These are phyloP conservation scores for Gymnocheta viridis DNA, from an alignment of 2,888 invertebrate species.

Conservation along the genomic window DNA sequence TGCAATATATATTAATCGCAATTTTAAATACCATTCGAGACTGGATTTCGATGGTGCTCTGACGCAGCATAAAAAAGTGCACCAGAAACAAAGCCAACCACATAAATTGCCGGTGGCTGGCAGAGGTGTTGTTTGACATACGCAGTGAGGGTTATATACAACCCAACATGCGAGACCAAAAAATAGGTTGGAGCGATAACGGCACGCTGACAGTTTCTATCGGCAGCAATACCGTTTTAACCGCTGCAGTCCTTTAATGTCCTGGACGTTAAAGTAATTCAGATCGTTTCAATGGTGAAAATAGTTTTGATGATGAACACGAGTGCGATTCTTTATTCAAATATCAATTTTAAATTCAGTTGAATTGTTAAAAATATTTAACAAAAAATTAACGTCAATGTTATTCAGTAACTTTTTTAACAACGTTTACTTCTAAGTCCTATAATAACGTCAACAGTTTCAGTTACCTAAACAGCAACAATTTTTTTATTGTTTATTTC, in stretches of 20 bases:
- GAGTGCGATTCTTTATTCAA: too few species aligned
- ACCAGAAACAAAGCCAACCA: conserved; percentile 73
- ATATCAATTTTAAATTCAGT: too few species aligned
- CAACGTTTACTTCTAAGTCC: too few species aligned
- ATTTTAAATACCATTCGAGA: conserved; percentile 42
- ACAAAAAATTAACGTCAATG: too few species aligned
- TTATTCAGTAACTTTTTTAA: too few species aligned
- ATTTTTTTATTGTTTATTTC: too few species aligned
- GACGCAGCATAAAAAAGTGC: background rate
- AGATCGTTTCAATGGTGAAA: conserved; percentile 70
- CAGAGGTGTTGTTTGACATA: conserved; percentile 75
- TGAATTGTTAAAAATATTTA: too few species aligned
- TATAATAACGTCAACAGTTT: too few species aligned
- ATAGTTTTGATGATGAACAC: too few species aligned
- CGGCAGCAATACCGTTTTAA: conserved; percentile 72
- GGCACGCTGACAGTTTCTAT: conserved; percentile 74
- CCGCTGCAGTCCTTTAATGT: conserved; percentile 64
- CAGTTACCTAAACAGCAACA: too few species aligned
- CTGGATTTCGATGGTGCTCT: conserved; percentile 61
- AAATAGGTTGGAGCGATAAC: conserved; percentile 49
- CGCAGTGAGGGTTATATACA: conserved; percentile 72
- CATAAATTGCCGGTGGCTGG: conserved; percentile 72
- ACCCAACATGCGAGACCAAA: conserved; percentile 62
- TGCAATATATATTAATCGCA: conserved; percentile 74
- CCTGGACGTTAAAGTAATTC: background rate